Conservation (phyloP, 2,797 vertebrate species). For the Chaetophractus vellerosus region DNA sequence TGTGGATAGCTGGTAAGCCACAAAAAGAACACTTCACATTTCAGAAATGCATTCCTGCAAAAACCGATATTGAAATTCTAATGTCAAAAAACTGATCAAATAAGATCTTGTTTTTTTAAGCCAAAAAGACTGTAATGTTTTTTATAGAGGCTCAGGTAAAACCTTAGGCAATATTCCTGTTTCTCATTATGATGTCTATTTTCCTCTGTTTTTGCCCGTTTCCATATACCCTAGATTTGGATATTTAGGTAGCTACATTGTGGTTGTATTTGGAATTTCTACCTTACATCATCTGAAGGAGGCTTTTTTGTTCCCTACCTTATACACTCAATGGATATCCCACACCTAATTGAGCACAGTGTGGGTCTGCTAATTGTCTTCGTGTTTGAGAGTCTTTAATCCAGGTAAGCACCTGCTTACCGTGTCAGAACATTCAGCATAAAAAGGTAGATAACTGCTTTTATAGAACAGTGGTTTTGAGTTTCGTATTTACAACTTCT, state of each 20-base stretch:
- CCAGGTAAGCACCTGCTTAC: not conserved
- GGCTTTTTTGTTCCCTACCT: not conserved
- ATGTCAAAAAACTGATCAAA: no score
- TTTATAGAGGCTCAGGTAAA: no score
- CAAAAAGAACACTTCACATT: no score
- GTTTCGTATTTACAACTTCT: no score
- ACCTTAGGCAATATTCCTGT: not conserved
- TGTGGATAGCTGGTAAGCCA: no score
- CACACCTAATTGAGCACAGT: not conserved
- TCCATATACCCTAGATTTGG: not conserved
- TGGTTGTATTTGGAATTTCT: not conserved
- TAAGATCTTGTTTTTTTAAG: no score
- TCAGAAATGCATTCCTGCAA: no score
- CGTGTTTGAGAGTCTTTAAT: not conserved
- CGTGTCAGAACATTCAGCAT: not conserved
- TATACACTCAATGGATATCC: not conserved
- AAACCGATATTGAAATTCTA: no score
- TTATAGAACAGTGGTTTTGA: no score
- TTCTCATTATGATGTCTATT: not conserved
- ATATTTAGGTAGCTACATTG: not conserved
- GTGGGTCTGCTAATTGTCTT: accelerated
- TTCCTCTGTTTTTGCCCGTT: not conserved
- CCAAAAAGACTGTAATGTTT: no score
- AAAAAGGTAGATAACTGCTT: not conserved
- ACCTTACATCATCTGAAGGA: not conserved